phyloP scores from a whole-genome alignment of 2,888 invertebrate species.

The Patella depressa region DNA sequence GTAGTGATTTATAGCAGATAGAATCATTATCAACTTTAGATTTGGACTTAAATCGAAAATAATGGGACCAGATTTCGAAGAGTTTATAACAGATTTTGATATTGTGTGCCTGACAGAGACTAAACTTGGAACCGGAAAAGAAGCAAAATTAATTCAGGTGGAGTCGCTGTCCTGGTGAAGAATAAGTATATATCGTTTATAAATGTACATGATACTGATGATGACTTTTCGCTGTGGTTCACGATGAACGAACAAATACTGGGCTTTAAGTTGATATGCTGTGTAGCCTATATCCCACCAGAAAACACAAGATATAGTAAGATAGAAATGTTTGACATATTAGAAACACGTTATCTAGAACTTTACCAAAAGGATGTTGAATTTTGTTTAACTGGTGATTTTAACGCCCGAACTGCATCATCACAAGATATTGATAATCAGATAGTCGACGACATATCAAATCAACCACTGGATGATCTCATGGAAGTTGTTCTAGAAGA shows the following conservation, averaged over 20 bases:
- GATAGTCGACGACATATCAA: too few relatives aligned
- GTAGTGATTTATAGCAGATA: neutral
- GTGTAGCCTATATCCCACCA: neutral
- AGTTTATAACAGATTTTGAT: slow-evolving; percentile 5
- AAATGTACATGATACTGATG: neutral
- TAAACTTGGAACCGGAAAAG: neutral
- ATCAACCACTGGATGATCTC: too few relatives aligned
- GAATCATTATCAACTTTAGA: neutral
- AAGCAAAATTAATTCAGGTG: neutral
- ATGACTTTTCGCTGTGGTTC: slow-evolving; percentile 1
- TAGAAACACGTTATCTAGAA: neutral
- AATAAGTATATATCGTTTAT: too few relatives aligned
- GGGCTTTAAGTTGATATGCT: neutral
- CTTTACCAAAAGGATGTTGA: neutral
- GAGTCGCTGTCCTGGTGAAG: neutral
- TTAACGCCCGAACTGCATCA: neutral
- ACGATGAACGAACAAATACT: neutral
- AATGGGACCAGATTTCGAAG: neutral
- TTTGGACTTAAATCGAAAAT: neutral
- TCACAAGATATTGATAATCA: too few relatives aligned
- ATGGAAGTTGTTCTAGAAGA: too few relatives aligned
- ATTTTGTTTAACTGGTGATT: neutral
- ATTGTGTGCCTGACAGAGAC: neutral
- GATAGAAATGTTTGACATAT: neutral
- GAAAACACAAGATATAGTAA: neutral